phyloP scores from a whole-genome alignment of 1,140 invertebrate genomes.

The Listronotus oregonensis region DNA sequence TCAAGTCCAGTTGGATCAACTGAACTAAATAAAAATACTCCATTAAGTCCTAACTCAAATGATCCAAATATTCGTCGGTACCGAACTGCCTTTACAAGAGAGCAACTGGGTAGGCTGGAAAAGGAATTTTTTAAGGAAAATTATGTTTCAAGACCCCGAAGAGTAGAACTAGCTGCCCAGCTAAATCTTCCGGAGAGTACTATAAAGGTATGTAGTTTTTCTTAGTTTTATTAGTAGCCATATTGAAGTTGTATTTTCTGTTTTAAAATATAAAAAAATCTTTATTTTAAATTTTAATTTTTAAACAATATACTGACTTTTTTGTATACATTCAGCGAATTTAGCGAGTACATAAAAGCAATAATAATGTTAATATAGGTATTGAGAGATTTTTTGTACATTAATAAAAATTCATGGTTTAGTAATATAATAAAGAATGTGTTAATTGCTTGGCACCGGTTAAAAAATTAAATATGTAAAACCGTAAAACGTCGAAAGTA shows the following conservation, averaged over 20 bases:
- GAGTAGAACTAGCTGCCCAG: constrained; percentile 94
- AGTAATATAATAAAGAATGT: constrained; percentile 35
- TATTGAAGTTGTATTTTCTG: no score
- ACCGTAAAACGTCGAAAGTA: constrained; percentile 32
- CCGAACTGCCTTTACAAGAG: constrained; percentile 95
- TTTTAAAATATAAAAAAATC: no score
- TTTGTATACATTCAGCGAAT: no score
- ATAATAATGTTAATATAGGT: no score
- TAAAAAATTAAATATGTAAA: constrained; percentile 18
- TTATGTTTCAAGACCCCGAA: constrained; percentile 92
- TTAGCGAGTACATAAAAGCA: no score
- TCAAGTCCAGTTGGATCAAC: constrained; percentile 54
- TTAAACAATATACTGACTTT: no score
- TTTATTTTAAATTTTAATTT: no score
- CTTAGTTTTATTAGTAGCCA: no score
- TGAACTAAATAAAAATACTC: constrained; percentile 34
- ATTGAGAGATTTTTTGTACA: no score
- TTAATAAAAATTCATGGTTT: no score
- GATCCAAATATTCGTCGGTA: constrained; percentile 85
- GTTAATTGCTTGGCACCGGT: constrained; percentile 46
- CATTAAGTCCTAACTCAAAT: constrained; percentile 52
- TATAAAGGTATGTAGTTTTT: constrained; percentile 83
- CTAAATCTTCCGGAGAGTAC: constrained; percentile 96
- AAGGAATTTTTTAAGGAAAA: constrained; percentile 98
- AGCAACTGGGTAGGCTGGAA: constrained; percentile 92